phyloP scores from a whole-genome alignment of 2,113 vertebrate genomes.

The Bos javanicus region DNA sequence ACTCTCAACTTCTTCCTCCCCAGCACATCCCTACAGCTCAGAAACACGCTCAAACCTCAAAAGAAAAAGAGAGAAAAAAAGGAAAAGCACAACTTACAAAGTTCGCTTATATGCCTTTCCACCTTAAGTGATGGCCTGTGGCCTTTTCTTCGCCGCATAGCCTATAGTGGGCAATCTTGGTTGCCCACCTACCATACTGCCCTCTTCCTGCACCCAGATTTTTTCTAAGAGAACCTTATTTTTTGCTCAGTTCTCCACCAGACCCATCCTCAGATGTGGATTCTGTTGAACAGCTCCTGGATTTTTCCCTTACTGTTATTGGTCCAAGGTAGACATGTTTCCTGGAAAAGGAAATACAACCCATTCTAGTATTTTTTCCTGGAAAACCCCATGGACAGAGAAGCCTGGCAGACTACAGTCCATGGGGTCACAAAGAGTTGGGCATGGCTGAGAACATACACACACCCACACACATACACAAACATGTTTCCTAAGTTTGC shows the following conservation, averaged over 20 bases:
- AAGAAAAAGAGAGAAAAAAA: background rate
- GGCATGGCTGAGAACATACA: background rate
- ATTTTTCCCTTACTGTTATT: background rate
- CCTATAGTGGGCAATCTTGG: accelerated
- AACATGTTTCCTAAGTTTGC: background rate
- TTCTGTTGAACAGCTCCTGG: background rate
- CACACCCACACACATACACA: background rate
- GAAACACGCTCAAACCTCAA: background rate
- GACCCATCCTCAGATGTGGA: background rate
- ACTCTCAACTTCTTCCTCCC: background rate
- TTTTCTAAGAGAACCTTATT: background rate
- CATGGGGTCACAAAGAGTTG: background rate
- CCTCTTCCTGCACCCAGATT: no score
- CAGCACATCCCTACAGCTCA: background rate
- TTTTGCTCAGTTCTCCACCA: background rate
- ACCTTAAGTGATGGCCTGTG: accelerated
- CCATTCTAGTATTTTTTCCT: background rate
- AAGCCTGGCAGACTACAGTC: background rate
- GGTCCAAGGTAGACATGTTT: background rate
- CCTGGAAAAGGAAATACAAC: background rate
- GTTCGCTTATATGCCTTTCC: background rate
- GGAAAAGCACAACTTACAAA: background rate
- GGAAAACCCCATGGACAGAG: background rate
- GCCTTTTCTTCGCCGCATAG: accelerated
- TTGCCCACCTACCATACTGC: background rate